These are phyloP conservation scores for Drosophila watanabei DNA, from an alignment of 1,140 invertebrate genomes.

Conservation along the genomic window DNA sequence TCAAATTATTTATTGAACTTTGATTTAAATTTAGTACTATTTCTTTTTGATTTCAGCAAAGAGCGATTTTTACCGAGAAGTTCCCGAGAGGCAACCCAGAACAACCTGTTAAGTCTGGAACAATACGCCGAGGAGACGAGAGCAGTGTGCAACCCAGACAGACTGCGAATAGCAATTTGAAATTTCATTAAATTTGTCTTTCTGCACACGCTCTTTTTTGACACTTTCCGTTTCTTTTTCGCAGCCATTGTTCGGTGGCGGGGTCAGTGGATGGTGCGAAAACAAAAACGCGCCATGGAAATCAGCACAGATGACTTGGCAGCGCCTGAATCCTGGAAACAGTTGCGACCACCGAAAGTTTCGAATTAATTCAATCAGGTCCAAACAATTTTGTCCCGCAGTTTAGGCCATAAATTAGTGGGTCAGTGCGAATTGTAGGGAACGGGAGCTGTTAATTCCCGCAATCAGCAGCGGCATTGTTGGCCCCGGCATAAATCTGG, in stretches of 20 bases:
- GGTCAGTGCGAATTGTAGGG: conserved; percentile 25
- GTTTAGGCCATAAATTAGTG: conserved; percentile 67
- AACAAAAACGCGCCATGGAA: conserved; percentile 41
- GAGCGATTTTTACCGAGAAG: neutral
- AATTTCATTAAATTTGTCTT: conserved; percentile 81
- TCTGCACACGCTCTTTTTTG: conserved; percentile 36
- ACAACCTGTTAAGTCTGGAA: neutral
- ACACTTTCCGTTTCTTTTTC: conserved; percentile 28
- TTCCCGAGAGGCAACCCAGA: conserved; percentile 1
- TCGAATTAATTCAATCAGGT: conserved; percentile 68
- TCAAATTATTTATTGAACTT: rapidly evolving
- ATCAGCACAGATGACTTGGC: conserved; percentile 54
- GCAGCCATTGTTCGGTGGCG: conserved; percentile 42
- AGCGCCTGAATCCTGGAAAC: conserved; percentile 10
- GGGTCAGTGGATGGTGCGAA: conserved; percentile 36
- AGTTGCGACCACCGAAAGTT: conserved; percentile 40
- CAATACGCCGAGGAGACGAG: conserved; percentile 18
- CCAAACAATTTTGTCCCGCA: conserved; percentile 28
- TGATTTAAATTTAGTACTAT: neutral
- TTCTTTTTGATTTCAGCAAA: neutral
- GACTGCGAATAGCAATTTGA: conserved; percentile 74
- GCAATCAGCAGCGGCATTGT: conserved; percentile 42
- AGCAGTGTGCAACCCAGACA: conserved; percentile 59
- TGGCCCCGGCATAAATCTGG: conserved; percentile 62
- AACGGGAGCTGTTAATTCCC: conserved; percentile 65